Conservation (phyloP, 2,113 vertebrate species). For the Dasypus novemcinctus region DNA sequence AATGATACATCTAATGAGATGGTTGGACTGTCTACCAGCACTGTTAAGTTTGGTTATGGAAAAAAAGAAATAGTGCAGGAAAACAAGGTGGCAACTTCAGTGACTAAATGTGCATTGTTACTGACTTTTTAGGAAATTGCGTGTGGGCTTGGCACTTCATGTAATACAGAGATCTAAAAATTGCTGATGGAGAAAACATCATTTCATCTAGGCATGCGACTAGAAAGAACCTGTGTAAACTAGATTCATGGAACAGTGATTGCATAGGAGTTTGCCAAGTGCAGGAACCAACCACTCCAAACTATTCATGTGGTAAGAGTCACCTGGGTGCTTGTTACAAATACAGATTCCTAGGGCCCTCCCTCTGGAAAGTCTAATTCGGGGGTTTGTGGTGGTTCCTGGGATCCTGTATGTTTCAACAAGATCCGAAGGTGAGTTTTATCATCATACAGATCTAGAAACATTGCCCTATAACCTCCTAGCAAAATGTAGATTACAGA, state of each 20-base stretch:
- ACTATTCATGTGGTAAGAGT: neutral
- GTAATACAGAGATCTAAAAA: neutral
- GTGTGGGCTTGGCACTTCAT: constrained; percentile 17
- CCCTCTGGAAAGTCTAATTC: neutral
- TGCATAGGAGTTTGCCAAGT: neutral
- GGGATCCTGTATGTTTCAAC: neutral
- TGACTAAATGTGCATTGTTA: constrained; percentile 34
- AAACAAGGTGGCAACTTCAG: constrained; percentile 20
- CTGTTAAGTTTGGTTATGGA: constrained; percentile 21
- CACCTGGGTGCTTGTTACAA: neutral
- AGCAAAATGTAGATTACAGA: neutral
- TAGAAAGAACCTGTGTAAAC: neutral
- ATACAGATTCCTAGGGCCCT: neutral
- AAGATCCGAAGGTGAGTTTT: neutral
- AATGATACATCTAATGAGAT: constrained; percentile 50
- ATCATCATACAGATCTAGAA: neutral
- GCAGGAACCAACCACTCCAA: neutral
- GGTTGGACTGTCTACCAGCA: neutral
- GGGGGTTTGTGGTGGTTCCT: neutral
- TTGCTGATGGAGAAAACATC: neutral
- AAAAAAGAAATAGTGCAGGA: constrained; percentile 23
- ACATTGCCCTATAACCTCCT: neutral
- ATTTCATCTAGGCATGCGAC: constrained; percentile 7
- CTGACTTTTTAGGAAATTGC: neutral
- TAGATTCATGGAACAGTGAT: neutral